Conservation (phyloP, 2,888 invertebrate species). For the Caenorhabditis sp. region DNA sequence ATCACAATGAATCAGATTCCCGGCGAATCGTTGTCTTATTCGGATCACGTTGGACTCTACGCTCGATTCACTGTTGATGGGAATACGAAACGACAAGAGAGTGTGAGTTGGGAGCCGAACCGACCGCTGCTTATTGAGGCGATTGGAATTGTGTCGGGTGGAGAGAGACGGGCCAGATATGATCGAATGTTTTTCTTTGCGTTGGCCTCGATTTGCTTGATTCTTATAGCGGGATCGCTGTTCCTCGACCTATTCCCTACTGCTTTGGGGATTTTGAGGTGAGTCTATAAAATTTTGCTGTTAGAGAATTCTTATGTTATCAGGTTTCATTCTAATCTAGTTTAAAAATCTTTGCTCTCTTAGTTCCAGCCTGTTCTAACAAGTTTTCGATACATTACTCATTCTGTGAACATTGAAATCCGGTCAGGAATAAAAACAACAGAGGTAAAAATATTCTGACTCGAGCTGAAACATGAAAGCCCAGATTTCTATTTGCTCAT, state of each 20-base stretch:
- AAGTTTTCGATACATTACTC: too few species aligned
- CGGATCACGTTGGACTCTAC: conserved; percentile 67
- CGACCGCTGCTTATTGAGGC: conserved; percentile 55
- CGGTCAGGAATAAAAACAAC: too few species aligned
- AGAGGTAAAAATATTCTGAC: too few species aligned
- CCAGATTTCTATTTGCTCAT: too few species aligned
- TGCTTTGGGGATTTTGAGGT: conserved; percentile 41
- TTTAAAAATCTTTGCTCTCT: too few species aligned
- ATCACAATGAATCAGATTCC: conserved; percentile 52
- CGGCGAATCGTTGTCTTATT: conserved; percentile 59
- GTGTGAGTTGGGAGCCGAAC: conserved; percentile 46
- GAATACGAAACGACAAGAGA: conserved; percentile 38
- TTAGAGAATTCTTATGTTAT: too few species aligned
- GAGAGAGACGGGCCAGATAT: conserved; percentile 61
- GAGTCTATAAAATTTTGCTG: too few species aligned
- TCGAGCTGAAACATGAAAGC: too few species aligned
- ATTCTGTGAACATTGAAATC: too few species aligned
- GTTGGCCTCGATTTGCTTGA: conserved; percentile 25
- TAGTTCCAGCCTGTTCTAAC: too few species aligned
- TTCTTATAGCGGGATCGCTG: conserved; percentile 41
- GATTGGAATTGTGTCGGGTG: conserved; percentile 61
- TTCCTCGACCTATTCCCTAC: conserved; percentile 43
- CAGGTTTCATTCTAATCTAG: too few species aligned
- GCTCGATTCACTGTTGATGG: conserved; percentile 59
- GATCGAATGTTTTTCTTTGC: conserved; percentile 50